Evolutionary conservation across 2,113 vertebrate species (phyloP), one percentile per base, ranked within the genome.

Genomic region (Camelus bactrianus): DNA sequence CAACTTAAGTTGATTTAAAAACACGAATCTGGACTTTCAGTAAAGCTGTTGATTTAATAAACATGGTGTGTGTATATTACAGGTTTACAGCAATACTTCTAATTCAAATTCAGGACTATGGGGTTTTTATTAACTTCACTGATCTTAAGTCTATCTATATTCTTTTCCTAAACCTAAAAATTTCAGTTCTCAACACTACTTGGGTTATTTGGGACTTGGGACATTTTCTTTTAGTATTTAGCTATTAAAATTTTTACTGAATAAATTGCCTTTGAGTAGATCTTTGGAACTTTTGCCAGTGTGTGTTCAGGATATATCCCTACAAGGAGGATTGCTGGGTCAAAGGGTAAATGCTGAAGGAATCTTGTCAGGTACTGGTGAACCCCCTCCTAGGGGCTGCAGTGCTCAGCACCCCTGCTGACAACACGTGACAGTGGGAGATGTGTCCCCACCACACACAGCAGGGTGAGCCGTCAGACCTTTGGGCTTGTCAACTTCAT

Each of bases 401-500:
- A 28, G 30, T 50, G 1, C 0, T 24, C 20, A 24, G 62, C n/a
- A 5, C 14, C 20, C 22, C 46, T 20, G 9, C 69, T 13, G 32
- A 19, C 72, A 11, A 5, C 8, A 4, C 17, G 13, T 1, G 38
- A 15, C 20, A 4, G 22, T 26, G 4, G 4, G n/a, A 13, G 54
- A 6, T 20, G 60, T 7, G n/a, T 42, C 26, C 30, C 46, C 11
- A 42, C 52, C n/a, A 10, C 3, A 12, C n/a, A n/a, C 24, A 67
- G 5, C 16, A 79, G 38, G 35, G 13, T 8, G 13, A 6, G 50
- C 76, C 14, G 4, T 15, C 75, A 26, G 19, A 54, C 62, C 50
- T 56, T n/a, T 8, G 62, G 28, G 8, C 80, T 12, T 46, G 35
- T 69, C 35, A 17, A 17, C 0, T 13, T 30, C 9, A 9, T 19